These are phyloP conservation scores for Dryoscopus gambensis DNA, from an alignment of 2,113 vertebrate genomes.

Conservation along the genomic window DNA sequence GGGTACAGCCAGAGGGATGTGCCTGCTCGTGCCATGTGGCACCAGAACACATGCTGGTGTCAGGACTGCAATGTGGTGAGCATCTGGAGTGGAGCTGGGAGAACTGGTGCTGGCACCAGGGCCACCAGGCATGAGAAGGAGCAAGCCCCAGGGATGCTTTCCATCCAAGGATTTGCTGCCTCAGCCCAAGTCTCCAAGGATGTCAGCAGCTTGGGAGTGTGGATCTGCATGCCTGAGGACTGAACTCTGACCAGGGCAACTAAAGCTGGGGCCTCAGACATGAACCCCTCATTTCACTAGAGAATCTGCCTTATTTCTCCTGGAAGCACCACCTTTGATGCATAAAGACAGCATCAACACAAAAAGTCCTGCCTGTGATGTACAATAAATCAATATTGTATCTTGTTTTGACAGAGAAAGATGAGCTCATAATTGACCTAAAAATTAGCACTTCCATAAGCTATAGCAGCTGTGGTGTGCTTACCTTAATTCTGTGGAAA, in stretches of 20 bases:
- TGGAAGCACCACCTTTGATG: not conserved
- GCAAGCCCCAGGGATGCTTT: not conserved
- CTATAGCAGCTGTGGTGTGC: not conserved
- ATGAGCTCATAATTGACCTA: not conserved
- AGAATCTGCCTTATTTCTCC: not conserved
- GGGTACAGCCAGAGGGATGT: not conserved
- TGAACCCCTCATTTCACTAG: not conserved
- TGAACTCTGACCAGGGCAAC: not conserved
- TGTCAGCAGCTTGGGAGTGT: not conserved
- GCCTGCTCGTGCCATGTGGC: not conserved
- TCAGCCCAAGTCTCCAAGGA: not conserved
- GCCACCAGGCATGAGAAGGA: not conserved
- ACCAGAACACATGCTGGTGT: not conserved
- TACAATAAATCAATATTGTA: not conserved
- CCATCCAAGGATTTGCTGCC: not conserved
- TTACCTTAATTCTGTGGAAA: not conserved
- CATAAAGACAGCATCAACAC: not conserved
- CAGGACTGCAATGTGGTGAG: accelerated
- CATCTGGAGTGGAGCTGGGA: accelerated
- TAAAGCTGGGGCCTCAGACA: not conserved
- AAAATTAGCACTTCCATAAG: not conserved
- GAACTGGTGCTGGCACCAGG: not conserved
- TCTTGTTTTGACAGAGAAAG: not conserved
- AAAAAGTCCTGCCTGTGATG: not conserved
- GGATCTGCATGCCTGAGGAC: not conserved